Evolutionary conservation across 2,888 invertebrate genomes (phyloP).

Genomic region (Dicyrtoma fusca): DNA sequence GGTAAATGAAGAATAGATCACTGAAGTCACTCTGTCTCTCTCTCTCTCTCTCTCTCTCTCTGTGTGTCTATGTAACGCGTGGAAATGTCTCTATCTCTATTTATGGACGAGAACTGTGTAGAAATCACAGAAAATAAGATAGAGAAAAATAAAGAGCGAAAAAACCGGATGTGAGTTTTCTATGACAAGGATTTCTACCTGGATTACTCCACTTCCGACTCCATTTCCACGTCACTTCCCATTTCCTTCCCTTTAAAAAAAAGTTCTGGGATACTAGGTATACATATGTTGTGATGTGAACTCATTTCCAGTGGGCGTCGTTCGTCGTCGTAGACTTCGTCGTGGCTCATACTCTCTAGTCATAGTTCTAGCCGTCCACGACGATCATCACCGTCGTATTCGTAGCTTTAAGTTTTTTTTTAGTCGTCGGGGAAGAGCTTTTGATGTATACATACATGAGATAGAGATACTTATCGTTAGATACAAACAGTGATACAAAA

Average conservation of each 20-base stretch:
- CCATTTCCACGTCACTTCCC: constrained; percentile 40
- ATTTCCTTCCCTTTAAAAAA: constrained; percentile 40
- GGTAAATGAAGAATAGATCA: no score
- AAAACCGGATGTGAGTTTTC: constrained; percentile 40
- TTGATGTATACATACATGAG: no score
- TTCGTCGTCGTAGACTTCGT: constrained; percentile 13
- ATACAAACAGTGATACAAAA: no score
- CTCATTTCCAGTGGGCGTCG: constrained; percentile 43
- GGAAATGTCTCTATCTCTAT: not conserved
- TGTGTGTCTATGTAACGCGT: not conserved
- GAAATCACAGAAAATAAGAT: constrained; percentile 26
- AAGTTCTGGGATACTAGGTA: constrained; percentile 13
- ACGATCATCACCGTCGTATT: not conserved
- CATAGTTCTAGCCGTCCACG: constrained; percentile 1
- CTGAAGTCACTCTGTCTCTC: not conserved
- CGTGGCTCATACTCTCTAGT: not conserved
- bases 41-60: not conserved
- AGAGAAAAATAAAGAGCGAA: constrained; percentile 26
- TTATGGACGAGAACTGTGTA: not conserved
- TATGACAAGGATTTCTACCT: constrained; percentile 43
- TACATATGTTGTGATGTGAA: constrained; percentile 18
- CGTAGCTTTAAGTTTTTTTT: constrained; percentile 4
- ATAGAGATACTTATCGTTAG: no score
- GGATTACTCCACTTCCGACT: constrained; percentile 40
- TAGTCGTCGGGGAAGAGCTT: no score